These are phyloP conservation scores for Pseudomyrmex sp. DNA, from an alignment of 1,140 invertebrate genomes.

Conservation along the genomic window DNA sequence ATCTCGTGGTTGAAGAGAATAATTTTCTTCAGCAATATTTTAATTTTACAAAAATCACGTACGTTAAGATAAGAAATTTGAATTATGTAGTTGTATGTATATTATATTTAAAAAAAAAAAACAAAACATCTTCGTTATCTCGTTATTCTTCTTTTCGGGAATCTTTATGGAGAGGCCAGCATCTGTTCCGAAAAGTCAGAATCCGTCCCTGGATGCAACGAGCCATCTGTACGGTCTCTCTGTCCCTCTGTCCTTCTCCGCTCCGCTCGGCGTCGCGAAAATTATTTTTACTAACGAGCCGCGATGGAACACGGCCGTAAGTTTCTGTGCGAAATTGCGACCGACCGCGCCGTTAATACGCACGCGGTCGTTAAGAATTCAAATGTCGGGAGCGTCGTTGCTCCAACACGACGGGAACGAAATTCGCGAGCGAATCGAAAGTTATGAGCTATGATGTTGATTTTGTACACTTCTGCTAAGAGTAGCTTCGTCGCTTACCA, in stretches of 20 bases:
- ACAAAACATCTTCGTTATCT: background rate
- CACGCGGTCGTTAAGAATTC: conserved; percentile 70
- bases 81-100: too few species aligned
- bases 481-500: background rate
- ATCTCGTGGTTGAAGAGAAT: background rate
- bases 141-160: background rate
- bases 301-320: conserved; percentile 69
- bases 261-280: conserved; percentile 14
- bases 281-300: conserved; percentile 77
- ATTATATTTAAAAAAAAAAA: background rate
- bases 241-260: background rate
- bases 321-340: conserved; percentile 72
- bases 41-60: background rate
- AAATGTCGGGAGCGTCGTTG: conserved; percentile 34
- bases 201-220: conserved; percentile 27
- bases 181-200: background rate
- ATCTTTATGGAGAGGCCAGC: background rate
- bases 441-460: conserved; percentile 58
- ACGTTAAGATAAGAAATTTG: too few species aligned
- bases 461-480: conserved; percentile 34
- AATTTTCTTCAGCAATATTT: background rate
- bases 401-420: background rate
- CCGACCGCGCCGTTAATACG: conserved; percentile 66
- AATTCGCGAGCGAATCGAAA: conserved; percentile 59
- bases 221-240: conserved; percentile 35